Conservation (phyloP, 2,797 vertebrate genomes). For the Anguilla pacifica region DNA sequence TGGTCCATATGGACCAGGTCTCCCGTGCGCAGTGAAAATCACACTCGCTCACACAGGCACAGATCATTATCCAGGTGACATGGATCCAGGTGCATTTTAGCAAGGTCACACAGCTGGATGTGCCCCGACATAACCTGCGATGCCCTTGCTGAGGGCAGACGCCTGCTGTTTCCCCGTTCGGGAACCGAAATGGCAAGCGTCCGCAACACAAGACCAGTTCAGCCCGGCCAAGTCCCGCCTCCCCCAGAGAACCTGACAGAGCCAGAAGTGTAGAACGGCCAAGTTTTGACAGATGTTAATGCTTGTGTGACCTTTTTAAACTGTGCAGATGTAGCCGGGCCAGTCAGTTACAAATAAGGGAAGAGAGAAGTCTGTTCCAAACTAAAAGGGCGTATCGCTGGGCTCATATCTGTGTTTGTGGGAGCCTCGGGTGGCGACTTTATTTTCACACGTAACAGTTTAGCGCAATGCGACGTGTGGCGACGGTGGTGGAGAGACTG, state of each 20-base stretch:
- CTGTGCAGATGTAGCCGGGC: too few species aligned
- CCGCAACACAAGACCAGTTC: not conserved
- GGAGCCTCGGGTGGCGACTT: not conserved
- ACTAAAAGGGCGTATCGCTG: too few species aligned
- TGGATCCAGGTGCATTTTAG: not conserved
- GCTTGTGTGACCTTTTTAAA: too few species aligned
- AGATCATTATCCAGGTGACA: not conserved
- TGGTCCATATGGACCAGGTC: not conserved
- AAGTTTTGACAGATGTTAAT: not conserved
- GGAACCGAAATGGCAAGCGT: not conserved
- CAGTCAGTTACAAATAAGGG: too few species aligned
- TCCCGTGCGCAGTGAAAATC: not conserved
- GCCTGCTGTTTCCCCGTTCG: not conserved
- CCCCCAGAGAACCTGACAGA: not conserved
- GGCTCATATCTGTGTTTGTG: too few species aligned
- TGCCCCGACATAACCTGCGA: not conserved
- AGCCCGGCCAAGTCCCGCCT: not conserved
- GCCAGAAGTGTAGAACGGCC: not conserved
- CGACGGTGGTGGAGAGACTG: not conserved
- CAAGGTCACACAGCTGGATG: not conserved
- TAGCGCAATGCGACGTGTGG: too few species aligned
- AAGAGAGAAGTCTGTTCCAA: too few species aligned
- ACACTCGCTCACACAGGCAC: not conserved
- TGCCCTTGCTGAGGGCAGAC: not conserved
- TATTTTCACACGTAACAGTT: too few species aligned